Evolutionary conservation across 2,888 invertebrate genomes (phyloP).

Genomic region (Apodemia mormo): DNA sequence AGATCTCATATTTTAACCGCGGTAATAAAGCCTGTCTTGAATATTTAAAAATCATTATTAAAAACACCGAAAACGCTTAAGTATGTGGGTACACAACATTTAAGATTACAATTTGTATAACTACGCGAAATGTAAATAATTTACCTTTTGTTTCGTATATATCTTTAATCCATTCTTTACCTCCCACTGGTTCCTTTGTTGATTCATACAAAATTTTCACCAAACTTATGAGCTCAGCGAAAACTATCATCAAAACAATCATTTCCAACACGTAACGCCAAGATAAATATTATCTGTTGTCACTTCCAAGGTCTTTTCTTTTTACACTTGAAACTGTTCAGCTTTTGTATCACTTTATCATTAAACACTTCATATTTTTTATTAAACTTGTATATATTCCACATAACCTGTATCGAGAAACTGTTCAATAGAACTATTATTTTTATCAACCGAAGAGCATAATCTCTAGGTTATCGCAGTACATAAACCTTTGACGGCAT

Average conservation of each 20-base stretch:
- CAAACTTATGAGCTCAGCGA: conserved; percentile 58
- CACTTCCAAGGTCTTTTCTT: conserved; percentile 48
- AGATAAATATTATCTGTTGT: conserved; percentile 33
- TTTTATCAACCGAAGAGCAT: conserved; percentile 34
- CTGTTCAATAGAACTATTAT: background rate
- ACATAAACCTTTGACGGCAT: conserved; percentile 40
- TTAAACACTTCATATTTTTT: conserved; percentile 9
- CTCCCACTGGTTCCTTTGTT: background rate
- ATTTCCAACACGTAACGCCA: conserved; percentile 45
- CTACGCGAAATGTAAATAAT: too few relatives aligned
- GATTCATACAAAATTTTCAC: conserved; percentile 39
- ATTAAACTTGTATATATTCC: conserved; percentile 11
- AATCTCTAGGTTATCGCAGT: conserved; percentile 62
- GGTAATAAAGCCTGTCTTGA: too few relatives aligned
- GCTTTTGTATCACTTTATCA: background rate
- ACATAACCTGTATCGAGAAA: conserved; percentile 31
- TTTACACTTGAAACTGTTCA: conserved; percentile 48
- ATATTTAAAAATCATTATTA: too few relatives aligned
- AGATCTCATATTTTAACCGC: too few relatives aligned
- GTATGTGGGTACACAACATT: too few relatives aligned
- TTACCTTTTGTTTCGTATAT: background rate
- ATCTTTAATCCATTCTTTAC: background rate
- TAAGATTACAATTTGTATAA: too few relatives aligned
- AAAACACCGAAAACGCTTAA: too few relatives aligned
- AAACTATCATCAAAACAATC: conserved; percentile 63